Percentiles rank a stretch among this genome's conserved stretches.
Evolutionary conservation across 2,113 vertebrate genomes (phyloP).

Genomic region (Ammodytes marinus): DNA sequence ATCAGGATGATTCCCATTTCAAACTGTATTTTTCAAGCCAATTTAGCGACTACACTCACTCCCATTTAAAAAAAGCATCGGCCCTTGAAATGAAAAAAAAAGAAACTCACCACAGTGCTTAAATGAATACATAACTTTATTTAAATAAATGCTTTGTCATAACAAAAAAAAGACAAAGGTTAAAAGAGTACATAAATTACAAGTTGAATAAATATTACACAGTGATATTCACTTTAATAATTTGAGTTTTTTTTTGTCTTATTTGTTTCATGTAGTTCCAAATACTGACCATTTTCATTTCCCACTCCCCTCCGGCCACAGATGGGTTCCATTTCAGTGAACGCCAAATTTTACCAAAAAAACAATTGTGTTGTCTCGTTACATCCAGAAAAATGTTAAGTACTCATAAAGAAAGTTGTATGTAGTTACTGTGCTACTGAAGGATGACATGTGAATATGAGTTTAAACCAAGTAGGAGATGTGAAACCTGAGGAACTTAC

Average conservation of each 20-base stretch:
- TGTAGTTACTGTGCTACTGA: conserved; percentile 89
- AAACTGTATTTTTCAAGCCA: conserved; percentile 55
- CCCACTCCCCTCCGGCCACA: conserved; percentile 88
- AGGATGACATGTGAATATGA: conserved; percentile 91
- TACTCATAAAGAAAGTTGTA: conserved; percentile 78
- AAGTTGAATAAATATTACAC: conserved; percentile 99
- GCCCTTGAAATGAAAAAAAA: conserved; percentile 42
- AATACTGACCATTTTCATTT: conserved; percentile 91
- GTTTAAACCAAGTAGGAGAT: conserved; percentile 88
- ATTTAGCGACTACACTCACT: conserved; percentile 21
- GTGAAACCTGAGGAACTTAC: conserved; percentile 86
- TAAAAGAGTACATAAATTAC: conserved; percentile 99
- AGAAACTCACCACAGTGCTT: conserved; percentile 44
- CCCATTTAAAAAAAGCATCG: conserved; percentile 11
- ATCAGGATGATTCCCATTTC: conserved; percentile 56
- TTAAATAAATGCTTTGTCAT: conserved; percentile 99
- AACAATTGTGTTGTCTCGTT: conserved; percentile 86
- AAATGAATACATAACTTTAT: conserved; percentile 99
- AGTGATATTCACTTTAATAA: conserved; percentile 99
- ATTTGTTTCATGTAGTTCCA: conserved; percentile 88
- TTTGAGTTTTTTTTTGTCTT: conserved; percentile 89
- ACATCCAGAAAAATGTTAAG: conserved; percentile 84
- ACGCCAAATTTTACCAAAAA: conserved; percentile 88
- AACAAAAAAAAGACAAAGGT: conserved; percentile 98
- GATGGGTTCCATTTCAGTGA: conserved; percentile 85